Base-by-base conservation (phyloP, 2,113 vertebrate species). In the Ornithorhynchus anatinus region DNA sequence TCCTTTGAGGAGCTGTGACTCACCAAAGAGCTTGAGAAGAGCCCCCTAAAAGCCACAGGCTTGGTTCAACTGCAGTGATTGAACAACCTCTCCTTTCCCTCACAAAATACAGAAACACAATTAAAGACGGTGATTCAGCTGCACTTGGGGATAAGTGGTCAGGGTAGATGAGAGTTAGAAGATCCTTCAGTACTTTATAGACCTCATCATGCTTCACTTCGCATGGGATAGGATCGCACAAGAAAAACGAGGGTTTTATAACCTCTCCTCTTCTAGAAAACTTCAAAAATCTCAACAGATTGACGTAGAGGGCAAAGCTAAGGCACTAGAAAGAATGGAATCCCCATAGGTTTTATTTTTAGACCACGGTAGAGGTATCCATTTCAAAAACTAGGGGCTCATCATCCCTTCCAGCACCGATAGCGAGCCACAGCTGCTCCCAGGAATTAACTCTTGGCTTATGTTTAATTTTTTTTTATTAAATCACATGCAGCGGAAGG, bases 321-420 rank as follows among this genome's bases (percentile, higher is more conserved):
- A 69, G 52, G 43, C 79, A 66, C 60, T 72, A 85, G 75, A 65
- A 47, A 81, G 74, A 85, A 85, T 80, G 74, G 74, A 69, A 67
- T 43, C 65, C 77, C 61, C 63, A n/a, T 42, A 59, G 33, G 61
- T 75, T 82, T 85, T 96, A 95, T 96, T 96, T 95, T 94, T 95
- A 95, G 94, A 67, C n/a, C 67, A 42, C 71, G 86, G 92, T 81
- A 86, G 86, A 84, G 54, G 81, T 84, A 89, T 92, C 91, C 42
- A 27, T 89, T 96, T 94, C 87, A 89, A 68, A 71, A 79, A 81
- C 59, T 72, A 72, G 10, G 44, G 45, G 51, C 43, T 8, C 48
- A 78, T 80, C 42, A 12, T 83, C 66, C 77, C 61, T 56, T 66
- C 38, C 77, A 42, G 22, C 9, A 10, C 22, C 50, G 54, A 82